Evolutionary conservation across 2,797 vertebrate genomes (phyloP).

Genomic region (Sebastes matsubarae): DNA sequence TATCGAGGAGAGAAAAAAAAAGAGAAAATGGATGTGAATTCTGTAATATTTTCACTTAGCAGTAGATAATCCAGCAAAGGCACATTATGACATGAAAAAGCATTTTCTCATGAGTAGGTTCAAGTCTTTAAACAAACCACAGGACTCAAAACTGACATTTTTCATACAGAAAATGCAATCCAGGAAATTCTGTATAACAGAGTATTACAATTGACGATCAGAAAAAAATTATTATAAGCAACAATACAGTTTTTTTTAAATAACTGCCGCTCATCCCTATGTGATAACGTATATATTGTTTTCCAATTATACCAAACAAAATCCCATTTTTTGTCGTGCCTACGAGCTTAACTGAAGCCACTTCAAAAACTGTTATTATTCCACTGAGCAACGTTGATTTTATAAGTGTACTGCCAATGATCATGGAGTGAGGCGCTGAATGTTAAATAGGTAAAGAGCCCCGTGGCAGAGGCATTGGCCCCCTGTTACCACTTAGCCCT

Average conservation of each 20-base stretch:
- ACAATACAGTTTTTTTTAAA: not conserved
- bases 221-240: not conserved
- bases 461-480: constrained; percentile 78
- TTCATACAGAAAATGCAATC: not conserved
- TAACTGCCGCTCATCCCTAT: not conserved
- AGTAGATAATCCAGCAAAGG: constrained; percentile 28
- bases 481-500: constrained; percentile 83
- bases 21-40: constrained; percentile 37
- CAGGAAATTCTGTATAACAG: no score
- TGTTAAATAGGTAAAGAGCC: constrained; percentile 80
- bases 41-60: constrained; percentile 48
- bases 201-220: not conserved
- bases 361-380: constrained; percentile 55
- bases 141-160: not conserved
- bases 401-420: constrained; percentile 69
- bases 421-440: constrained; percentile 71
- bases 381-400: constrained; percentile 65
- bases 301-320: not conserved
- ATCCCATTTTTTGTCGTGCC: not conserved
- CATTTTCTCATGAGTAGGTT: not conserved
- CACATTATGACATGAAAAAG: constrained; percentile 11
- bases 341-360: constrained; percentile 24
- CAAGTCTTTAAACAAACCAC: not conserved
- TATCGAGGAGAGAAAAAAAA: constrained; percentile 16
- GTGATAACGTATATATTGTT: not conserved